A percentile compares a stretch with the other conserved stretches of the same genome.
These are phyloP conservation scores for Hanleya hanleyi DNA, from an alignment of 2,888 invertebrate species.

Conservation along the genomic window DNA sequence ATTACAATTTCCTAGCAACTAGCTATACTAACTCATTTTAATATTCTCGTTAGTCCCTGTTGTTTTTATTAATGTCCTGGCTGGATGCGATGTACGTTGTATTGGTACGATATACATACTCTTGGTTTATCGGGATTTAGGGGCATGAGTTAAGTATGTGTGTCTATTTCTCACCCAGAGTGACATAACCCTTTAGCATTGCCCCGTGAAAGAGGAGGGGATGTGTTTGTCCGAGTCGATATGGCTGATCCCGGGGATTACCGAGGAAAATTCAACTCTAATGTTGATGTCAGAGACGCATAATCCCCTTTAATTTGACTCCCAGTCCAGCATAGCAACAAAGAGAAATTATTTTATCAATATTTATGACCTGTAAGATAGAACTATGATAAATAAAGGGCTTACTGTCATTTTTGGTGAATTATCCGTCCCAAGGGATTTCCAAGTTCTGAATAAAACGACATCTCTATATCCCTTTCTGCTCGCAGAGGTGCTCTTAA, in stretches of 20 bases:
- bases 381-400: constrained; percentile 1
- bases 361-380: constrained; percentile 14
- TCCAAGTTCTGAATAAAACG: not conserved
- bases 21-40: no score
- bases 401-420: constrained; percentile 2
- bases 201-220: not conserved
- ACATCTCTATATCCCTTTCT: not conserved
- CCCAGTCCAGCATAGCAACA: not conserved
- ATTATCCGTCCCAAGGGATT: constrained; percentile 1
- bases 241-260: not conserved
- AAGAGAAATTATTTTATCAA: constrained; percentile 13
- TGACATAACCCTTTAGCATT: no score
- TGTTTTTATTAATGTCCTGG: no score
- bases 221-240: not conserved
- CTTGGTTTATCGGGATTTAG: no score
- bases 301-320: constrained; percentile 9
- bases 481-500: not conserved
- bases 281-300: not conserved
- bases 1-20: no score
- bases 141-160: not conserved
- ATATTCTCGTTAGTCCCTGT: no score
- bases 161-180: not conserved
- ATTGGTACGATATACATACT: no score
- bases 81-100: no score
- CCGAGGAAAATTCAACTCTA: not conserved